phyloP scores from a whole-genome alignment of 2,888 invertebrate genomes.

The Glyphotaelius pellucidus region DNA sequence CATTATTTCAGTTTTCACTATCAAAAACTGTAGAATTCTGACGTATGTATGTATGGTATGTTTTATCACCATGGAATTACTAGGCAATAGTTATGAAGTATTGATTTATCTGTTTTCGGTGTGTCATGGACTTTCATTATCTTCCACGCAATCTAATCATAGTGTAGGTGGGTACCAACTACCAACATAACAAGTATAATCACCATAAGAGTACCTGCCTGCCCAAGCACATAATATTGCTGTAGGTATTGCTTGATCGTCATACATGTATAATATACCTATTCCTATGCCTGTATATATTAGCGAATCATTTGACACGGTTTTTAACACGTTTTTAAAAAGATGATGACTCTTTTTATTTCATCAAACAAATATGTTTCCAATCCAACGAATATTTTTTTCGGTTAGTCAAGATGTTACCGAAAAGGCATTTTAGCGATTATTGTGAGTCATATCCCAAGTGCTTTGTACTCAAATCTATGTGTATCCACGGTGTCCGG shows the following conservation, averaged over 20 bases:
- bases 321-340: neutral
- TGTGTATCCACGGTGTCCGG: no score
- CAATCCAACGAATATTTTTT: no score
- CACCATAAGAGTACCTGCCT: neutral
- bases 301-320: neutral
- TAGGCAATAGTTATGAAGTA: neutral
- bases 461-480: no score
- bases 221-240: neutral
- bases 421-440: no score
- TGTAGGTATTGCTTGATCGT: neutral
- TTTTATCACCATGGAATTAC: neutral
- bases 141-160: conserved; percentile 25
- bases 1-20: no score
- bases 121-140: neutral
- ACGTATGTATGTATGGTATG: neutral
- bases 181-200: no score
- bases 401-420: no score
- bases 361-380: no score
- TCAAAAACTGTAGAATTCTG: no score
- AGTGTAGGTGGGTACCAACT: neutral
- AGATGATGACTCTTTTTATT: no score
- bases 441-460: no score
- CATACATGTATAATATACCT: neutral
- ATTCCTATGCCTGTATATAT: neutral
- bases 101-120: neutral